Evolutionary conservation across 2,797 vertebrate species (phyloP).

Genomic region (Xenopus petersii): DNA sequence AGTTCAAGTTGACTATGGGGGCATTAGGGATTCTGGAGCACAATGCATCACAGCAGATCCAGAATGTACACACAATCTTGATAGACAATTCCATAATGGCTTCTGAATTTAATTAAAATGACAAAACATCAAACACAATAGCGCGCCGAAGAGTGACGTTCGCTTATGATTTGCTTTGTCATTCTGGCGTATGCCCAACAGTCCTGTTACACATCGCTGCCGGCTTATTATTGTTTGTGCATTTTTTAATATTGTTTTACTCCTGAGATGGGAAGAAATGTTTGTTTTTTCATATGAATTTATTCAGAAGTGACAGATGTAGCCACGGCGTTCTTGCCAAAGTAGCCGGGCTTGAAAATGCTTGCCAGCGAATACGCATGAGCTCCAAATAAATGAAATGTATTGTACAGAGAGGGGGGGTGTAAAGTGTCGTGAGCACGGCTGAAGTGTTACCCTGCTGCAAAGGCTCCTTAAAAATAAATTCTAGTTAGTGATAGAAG

Average conservation of each 20-base stretch:
- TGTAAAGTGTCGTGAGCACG: not conserved
- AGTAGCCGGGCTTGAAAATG: conserved; percentile 28
- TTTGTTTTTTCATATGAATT: conserved; percentile 28
- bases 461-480: too few species aligned
- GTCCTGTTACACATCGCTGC: conserved; percentile 43
- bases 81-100: conserved; percentile 46
- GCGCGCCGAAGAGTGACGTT: conserved; percentile 17
- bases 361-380: not conserved
- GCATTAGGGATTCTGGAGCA: conserved; percentile 22
- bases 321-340: conserved; percentile 23
- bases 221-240: conserved; percentile 36
- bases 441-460: not conserved
- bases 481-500: too few species aligned
- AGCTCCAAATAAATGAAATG: not conserved
- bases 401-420: not conserved
- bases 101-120: conserved; percentile 48
- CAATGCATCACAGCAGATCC: conserved; percentile 11
- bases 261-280: conserved; percentile 34
- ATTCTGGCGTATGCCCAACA: conserved; percentile 7
- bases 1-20: not conserved
- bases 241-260: conserved; percentile 39
- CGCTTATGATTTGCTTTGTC: not conserved
- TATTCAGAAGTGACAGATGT: conserved; percentile 43
- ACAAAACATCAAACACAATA: conserved; percentile 44
- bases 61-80: conserved; percentile 16